These are phyloP conservation scores for Tanytarsus gracilentus DNA, from an alignment of 2,888 invertebrate genomes.

Conservation along the genomic window DNA sequence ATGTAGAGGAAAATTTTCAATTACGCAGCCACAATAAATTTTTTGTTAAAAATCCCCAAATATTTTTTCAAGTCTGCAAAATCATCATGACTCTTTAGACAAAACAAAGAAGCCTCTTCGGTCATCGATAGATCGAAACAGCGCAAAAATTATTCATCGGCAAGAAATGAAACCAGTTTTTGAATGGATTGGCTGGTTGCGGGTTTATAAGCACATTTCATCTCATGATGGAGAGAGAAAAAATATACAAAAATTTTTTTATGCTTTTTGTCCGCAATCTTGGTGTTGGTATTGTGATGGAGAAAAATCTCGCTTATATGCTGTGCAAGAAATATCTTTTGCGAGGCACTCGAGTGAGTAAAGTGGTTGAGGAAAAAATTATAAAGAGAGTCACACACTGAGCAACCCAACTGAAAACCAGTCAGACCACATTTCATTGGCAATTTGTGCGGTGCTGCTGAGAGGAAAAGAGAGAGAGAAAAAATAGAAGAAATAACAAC, in stretches of 20 bases:
- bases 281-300: not conserved
- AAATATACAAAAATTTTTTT: slow-evolving; percentile 3
- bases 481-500: slow-evolving; percentile 12
- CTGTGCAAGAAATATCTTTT: slow-evolving; percentile 11
- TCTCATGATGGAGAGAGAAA: no score
- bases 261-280: not conserved
- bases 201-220: no score
- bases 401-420: slow-evolving; percentile 7
- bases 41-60: no score
- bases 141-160: slow-evolving; percentile 18
- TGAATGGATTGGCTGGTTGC: slow-evolving; percentile 11
- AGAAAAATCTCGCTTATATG: no score
- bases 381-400: not conserved
- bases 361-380: not conserved
- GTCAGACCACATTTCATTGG: slow-evolving; percentile 24
- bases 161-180: slow-evolving; percentile 24
- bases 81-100: not conserved
- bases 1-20: no score
- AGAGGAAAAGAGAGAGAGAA: not conserved
- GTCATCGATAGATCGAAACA: not conserved
- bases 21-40: no score
- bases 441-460: not conserved
- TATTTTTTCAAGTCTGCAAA: no score
- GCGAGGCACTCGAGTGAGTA: not conserved
- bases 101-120: not conserved